These are phyloP conservation scores for Cephus rjabovi DNA, from an alignment of 2,888 invertebrate species.

Conservation along the genomic window DNA sequence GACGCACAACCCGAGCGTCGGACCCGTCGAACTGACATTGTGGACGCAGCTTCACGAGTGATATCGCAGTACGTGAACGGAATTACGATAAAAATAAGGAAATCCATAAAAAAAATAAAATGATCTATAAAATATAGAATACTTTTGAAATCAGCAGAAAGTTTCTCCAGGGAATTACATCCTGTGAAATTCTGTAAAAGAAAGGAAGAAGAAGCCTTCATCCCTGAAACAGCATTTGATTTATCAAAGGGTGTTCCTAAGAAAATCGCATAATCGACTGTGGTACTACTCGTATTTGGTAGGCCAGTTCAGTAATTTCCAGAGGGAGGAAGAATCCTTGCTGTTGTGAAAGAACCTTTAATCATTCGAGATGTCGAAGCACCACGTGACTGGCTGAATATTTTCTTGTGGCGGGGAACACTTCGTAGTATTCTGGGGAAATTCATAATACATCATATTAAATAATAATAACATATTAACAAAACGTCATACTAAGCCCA, in stretches of 20 bases:
- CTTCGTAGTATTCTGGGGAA: neutral
- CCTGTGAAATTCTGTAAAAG: neutral
- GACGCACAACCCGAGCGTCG: neutral
- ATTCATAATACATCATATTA: neutral
- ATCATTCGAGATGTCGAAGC: neutral
- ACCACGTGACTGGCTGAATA: neutral
- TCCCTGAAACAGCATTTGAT: neutral
- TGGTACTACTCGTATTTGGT: neutral
- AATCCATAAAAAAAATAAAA: neutral
- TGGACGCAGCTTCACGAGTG: neutral
- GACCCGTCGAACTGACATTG: neutral
- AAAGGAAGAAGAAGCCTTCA: neutral
- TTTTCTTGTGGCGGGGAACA: neutral
- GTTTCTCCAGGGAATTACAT: neutral
- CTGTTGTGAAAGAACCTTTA: neutral
- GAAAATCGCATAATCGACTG: neutral
- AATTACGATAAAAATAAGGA: neutral
- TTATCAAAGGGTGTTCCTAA: neutral
- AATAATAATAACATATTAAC: neutral
- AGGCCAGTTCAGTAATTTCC: neutral
- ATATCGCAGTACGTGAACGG: neutral
- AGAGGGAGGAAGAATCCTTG: neutral
- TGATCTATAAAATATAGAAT: neutral
- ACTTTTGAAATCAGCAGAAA: neutral
- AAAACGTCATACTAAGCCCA: neutral